phyloP scores from a whole-genome alignment of 2,113 vertebrate genomes.

The Bungarus multicinctus region DNA sequence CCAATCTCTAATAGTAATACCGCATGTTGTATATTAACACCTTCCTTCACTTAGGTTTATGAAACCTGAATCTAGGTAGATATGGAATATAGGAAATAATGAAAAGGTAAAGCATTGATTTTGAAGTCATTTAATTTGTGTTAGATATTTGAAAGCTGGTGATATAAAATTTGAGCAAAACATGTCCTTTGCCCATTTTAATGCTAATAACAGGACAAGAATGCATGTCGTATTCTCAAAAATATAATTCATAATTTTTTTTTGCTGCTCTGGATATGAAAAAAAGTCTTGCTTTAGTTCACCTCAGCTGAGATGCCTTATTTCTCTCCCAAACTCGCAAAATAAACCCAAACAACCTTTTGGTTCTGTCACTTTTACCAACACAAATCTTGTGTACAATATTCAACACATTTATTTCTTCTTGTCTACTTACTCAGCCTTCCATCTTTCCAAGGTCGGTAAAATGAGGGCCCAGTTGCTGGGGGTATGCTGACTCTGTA shows the following conservation, averaged over 20 bases:
- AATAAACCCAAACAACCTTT: neutral
- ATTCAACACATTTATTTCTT: neutral
- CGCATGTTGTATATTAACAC: neutral
- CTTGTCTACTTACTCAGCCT: neutral
- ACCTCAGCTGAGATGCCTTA: neutral
- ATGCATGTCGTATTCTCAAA: neutral
- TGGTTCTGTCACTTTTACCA: neutral
- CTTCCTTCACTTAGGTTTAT: neutral
- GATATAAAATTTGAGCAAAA: neutral
- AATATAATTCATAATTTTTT: neutral
- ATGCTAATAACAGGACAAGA: neutral
- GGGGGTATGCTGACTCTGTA: too few relatives aligned
- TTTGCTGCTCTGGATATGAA: neutral
- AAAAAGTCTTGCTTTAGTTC: neutral
- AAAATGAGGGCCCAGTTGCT: too few relatives aligned
- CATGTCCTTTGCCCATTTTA: neutral
- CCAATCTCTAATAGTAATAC: neutral
- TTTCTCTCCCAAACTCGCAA: neutral
- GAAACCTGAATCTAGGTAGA: neutral
- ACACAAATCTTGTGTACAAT: neutral
- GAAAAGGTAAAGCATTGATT: neutral
- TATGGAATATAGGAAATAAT: neutral
- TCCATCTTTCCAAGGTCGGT: too few relatives aligned
- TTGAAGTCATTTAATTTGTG: neutral
- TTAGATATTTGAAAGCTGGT: neutral